phyloP scores from a whole-genome alignment of 2,797 vertebrate genomes.

The Natrix natrix region DNA sequence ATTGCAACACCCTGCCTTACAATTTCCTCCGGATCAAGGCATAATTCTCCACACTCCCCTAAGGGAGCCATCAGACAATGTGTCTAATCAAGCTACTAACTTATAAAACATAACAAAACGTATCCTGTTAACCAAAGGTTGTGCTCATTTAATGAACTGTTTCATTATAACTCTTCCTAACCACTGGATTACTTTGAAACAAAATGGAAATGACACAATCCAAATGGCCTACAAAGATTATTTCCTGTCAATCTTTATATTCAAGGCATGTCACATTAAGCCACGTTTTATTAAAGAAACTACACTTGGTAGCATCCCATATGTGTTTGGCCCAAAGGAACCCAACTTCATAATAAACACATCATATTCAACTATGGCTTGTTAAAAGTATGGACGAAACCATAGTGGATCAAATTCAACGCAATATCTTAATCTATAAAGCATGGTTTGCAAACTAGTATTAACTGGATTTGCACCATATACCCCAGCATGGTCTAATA shows the following conservation, averaged over 20 bases:
- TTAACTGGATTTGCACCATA: background rate
- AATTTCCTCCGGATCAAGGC: background rate
- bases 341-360: too few relatives aligned
- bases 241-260: background rate
- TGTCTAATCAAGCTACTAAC: background rate
- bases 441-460: too few relatives aligned
- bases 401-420: too few relatives aligned
- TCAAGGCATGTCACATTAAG: background rate
- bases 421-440: too few relatives aligned
- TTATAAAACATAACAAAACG: background rate
- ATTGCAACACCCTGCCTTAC: background rate
- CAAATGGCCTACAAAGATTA: background rate
- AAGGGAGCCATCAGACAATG: background rate
- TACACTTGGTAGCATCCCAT: too few relatives aligned
- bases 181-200: background rate
- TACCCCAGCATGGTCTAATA: background rate
- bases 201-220: background rate
- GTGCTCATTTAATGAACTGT: background rate
- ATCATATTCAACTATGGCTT: too few relatives aligned
- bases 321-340: too few relatives aligned
- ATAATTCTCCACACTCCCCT: background rate
- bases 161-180: background rate
- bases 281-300: background rate
- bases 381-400: too few relatives aligned
- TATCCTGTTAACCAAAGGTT: background rate